Conservation (phyloP, 2,888 invertebrate species). For the Andrena fulva region DNA sequence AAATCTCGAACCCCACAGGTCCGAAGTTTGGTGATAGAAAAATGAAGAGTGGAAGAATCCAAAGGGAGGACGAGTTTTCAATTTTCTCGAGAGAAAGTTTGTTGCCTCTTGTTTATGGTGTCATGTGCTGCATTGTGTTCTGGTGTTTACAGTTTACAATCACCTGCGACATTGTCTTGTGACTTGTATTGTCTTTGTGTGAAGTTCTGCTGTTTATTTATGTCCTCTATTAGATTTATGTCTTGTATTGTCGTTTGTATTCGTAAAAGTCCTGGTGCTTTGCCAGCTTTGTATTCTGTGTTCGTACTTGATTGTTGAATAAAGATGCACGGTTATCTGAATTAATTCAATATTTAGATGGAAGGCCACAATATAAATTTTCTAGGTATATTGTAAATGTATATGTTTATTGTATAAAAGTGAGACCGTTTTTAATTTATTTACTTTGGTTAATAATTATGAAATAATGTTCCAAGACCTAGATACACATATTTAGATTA, state of each 20-base stretch:
- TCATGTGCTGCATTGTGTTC: constrained; percentile 72
- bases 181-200: neutral
- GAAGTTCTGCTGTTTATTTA: neutral
- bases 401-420: no score
- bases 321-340: neutral
- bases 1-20: neutral
- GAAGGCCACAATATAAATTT: no score
- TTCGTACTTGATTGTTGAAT: neutral
- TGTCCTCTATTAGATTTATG: neutral
- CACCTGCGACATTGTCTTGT: constrained; percentile 63
- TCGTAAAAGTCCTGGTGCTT: constrained; percentile 3
- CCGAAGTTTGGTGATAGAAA: neutral
- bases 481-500: no score
- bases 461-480: no score
- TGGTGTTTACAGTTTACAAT: constrained; percentile 75
- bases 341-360: neutral
- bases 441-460: no score
- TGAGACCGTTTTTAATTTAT: no score
- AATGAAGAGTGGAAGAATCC: neutral
- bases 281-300: neutral
- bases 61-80: neutral
- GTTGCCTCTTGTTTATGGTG: constrained; percentile 70
- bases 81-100: constrained; percentile 64
- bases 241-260: neutral
- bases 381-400: no score